These are phyloP conservation scores for Dermolepida albohirtum DNA, from an alignment of 2,888 invertebrate species.

Conservation along the genomic window DNA sequence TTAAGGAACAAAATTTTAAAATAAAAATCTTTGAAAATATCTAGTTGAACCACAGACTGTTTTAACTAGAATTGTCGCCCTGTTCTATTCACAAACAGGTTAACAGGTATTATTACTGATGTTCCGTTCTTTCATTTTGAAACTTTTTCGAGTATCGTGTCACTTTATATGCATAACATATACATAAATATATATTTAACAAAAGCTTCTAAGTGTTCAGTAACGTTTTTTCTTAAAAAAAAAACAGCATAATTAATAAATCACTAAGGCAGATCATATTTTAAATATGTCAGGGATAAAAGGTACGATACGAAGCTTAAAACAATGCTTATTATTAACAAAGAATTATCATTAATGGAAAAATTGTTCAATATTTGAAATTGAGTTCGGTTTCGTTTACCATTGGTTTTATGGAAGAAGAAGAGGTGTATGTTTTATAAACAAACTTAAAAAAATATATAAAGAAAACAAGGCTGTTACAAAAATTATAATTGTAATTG, in stretches of 20 bases:
- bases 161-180: slow-evolving; percentile 15
- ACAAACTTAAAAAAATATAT: slow-evolving; percentile 54
- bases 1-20: slow-evolving; percentile 13
- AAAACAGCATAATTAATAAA: neutral
- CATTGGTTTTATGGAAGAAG: slow-evolving; percentile 39
- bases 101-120: too few species aligned
- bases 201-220: slow-evolving; percentile 39
- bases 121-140: too few species aligned
- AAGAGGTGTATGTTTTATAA: slow-evolving; percentile 57
- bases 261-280: slow-evolving; percentile 18
- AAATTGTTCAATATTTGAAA: slow-evolving; percentile 48
- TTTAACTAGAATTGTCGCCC: neutral
- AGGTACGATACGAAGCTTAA: slow-evolving; percentile 32
- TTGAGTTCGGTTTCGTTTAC: slow-evolving; percentile 44
- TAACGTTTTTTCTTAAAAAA: slow-evolving; percentile 4
- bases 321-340: slow-evolving; percentile 20
- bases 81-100: too few species aligned
- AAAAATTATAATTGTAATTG: slow-evolving; percentile 51
- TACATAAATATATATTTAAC: slow-evolving; percentile 16
- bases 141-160: neutral
- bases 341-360: slow-evolving; percentile 12
- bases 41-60: neutral
- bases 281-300: slow-evolving; percentile 31
- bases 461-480: slow-evolving; percentile 57
- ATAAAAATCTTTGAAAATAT: slow-evolving; percentile 15